Base-by-base conservation (phyloP, 2,113 vertebrate species). In the Ranitomeya imitator region DNA sequence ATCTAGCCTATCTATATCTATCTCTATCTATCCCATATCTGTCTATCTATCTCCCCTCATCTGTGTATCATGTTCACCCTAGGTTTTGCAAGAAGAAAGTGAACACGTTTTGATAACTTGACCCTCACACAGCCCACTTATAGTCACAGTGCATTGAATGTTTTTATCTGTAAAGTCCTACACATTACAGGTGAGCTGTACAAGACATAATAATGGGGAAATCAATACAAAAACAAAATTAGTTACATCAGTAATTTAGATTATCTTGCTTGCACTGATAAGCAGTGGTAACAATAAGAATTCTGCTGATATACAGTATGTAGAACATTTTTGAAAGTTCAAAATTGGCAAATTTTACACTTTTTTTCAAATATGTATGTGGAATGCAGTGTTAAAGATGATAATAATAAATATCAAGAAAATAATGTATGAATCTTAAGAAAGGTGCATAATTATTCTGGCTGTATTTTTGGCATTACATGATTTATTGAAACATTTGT, bases 171-270 rank as follows among this genome's bases (percentile, higher is more conserved):
- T 55, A 57, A 83, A 16, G 45, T 60, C 21, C 60, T 52, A n/a
- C 80, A 79, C 57, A 18, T n/a, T 65, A 16, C 80, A 31, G 26
- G 26, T 31, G 26, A n/a, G 80, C 52, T 65, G 84, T 60, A 85
- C 21, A 85, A 61, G 57, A 31, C 55, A 77, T 26, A 77, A 16
- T 37, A 74, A 61, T 54, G 51, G 57, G 23, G 55, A 61, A 85
- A 85, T 85, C 57, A 76, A 85, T 85, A 60, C 84, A 85, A 85
- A 77, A 55, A 76, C 71, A 85, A 76, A 76, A 61, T 85, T 73
- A 45, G 71, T 60, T 76, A 60, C 54, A 85, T 55, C 55, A 51
- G 71, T 76, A 85, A 85, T 85, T 77, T 74, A 85, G 84, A 61
- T 61, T 76, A 61, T 51, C 65, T 26, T 13, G 52, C n/a, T 7